Base-by-base conservation (phyloP, 2,888 invertebrate species). In the Acanthosepion esculentum region DNA sequence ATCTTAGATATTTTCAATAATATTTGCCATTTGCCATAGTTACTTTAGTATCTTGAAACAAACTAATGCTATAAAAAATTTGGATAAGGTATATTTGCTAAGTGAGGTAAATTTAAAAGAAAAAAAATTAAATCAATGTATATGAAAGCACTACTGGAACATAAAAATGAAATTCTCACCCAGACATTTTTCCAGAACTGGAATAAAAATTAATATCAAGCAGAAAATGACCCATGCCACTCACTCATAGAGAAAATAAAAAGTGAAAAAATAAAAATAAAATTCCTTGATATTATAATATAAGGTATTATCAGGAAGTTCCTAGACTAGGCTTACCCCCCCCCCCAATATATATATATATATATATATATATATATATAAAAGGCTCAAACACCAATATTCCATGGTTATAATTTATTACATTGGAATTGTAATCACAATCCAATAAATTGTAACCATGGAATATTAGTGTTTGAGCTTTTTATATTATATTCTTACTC, bases 141-240 rank as follows among this genome's bases (percentile, higher is more conserved):
- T n/a, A 78, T 78, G n/a, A 78, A 78, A 33, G 33, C 78, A 78
- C n/a, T 78, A 78, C n/a, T n/a, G 8, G 78, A 78, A 33, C 78
- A 78, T n/a, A 78, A 78, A 78, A 78, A 78, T 78, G n/a, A 78
- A 5, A 78, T 78, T 78, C 78, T 78, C 78, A 78, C 78, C 78
- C 78, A 33, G 15, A 15, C 78, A 78, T 78, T 78, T 78, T 78
- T 18, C 78, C 78, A n/a, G 8, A 78, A 78, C 78, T 78, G 78
- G 33, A 78, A 78, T 78, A 33, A 78, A 78, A 78, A 78, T 78
- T 78, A 78, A 78, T 78, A 78, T n/a, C 78, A 78, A 78, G 18
- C 78, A 33, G 33, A 33, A 78, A 78, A 78, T 78, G 78, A 78
- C 33, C 15, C n/a, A n/a, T 12, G n/a, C 78, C 78, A 78, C n/a